Percentiles rank a stretch among this genome's conserved stretches.
phyloP scores from a whole-genome alignment of 2,113 vertebrate species.

The Pedetes capensis region DNA sequence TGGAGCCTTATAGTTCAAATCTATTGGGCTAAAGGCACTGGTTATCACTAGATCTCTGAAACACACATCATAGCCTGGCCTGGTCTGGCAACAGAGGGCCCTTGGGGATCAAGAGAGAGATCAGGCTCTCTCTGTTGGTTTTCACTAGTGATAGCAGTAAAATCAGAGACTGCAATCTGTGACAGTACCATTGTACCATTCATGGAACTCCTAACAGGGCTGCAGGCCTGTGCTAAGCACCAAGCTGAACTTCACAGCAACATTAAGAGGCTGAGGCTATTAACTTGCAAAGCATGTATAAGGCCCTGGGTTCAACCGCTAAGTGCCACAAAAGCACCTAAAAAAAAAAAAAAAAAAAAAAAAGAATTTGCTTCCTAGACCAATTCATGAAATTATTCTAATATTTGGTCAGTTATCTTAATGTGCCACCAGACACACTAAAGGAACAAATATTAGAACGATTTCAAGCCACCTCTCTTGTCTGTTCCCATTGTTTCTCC shows the following conservation, averaged over 20 bases:
- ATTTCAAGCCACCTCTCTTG: neutral
- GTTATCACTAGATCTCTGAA: neutral
- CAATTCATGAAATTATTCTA: neutral
- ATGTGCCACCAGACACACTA: too few relatives aligned
- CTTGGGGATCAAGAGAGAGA: neutral
- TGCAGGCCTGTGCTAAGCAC: neutral
- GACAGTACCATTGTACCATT: neutral
- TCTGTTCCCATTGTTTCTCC: neutral
- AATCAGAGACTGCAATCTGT: fast-evolving
- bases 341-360: too few relatives aligned
- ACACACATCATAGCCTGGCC: neutral
- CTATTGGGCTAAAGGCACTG: neutral
- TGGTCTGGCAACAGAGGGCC: neutral
- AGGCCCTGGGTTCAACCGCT: too few relatives aligned
- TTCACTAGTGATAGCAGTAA: neutral
- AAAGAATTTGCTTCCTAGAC: neutral
- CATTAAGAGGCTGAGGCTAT: neutral
- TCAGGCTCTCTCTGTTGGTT: neutral
- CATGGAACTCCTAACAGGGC: neutral
- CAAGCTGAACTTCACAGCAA: neutral
- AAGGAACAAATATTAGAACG: neutral
- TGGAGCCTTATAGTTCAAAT: neutral
- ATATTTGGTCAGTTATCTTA: neutral
- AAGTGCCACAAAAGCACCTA: too few relatives aligned
- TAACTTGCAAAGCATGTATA: too few relatives aligned